Percentiles rank a stretch among this genome's conserved stretches.
phyloP scores from a whole-genome alignment of 2,888 invertebrate species.

The Metallyticus violacea region DNA sequence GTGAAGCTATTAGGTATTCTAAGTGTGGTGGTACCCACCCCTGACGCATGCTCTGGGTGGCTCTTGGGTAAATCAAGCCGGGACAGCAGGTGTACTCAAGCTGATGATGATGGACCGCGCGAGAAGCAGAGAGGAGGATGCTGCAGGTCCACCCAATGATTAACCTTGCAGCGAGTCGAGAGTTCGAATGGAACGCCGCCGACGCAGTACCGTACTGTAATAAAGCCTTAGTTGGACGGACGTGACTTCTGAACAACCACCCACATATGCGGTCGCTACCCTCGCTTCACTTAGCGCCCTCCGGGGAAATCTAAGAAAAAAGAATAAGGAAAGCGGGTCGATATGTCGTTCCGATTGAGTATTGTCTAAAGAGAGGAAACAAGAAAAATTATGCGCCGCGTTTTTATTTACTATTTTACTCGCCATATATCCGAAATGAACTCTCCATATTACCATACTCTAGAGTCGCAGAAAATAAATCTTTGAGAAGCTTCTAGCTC shows the following conservation, averaged over 20 bases:
- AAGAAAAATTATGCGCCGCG: no score
- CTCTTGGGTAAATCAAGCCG: slow-evolving; percentile 10
- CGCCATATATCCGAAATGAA: no score
- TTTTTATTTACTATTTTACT: no score
- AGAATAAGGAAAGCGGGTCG: no score
- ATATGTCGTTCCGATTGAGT: not conserved
- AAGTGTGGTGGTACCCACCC: slow-evolving; percentile 3
- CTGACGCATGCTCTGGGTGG: not conserved
- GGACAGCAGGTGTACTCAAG: not conserved
- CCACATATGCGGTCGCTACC: not conserved
- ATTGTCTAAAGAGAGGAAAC: not conserved
- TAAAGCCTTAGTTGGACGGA: not conserved
- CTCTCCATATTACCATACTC: no score
- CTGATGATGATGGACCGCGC: not conserved
- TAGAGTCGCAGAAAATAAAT: no score
- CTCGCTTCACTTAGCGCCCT: not conserved
- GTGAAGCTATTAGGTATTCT: not conserved
- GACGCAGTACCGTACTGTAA: not conserved
- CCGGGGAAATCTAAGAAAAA: no score
- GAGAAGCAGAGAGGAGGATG: not conserved
- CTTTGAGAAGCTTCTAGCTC: no score
- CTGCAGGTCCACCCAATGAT: slow-evolving; percentile 1
- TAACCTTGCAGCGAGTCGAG: no score
- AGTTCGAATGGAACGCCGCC: no score
- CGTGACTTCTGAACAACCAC: not conserved